A percentile compares a stretch with the other conserved stretches of the same genome.
Conservation (phyloP, 2,888 invertebrate genomes). For the Aquatica leii region DNA sequence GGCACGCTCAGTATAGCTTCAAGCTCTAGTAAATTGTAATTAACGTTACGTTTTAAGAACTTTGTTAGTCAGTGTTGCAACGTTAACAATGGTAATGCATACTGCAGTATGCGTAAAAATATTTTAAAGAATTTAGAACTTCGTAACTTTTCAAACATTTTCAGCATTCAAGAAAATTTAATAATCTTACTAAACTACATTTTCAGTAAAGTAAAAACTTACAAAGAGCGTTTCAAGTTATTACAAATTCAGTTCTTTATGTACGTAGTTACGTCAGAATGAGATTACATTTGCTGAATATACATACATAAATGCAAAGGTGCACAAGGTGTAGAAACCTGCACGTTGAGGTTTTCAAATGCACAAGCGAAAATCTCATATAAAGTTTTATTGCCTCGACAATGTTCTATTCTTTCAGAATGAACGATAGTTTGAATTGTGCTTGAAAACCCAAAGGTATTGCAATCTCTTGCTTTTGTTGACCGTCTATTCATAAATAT, state of each 20-base stretch:
- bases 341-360: conserved; percentile 24
- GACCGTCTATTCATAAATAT: conserved; percentile 14
- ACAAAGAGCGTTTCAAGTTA: conserved; percentile 2
- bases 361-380: conserved; percentile 31
- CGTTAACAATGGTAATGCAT: too few species aligned
- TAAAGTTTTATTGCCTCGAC: conserved; percentile 36
- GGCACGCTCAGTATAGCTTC: too few species aligned
- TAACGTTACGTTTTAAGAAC: too few species aligned
- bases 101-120: too few species aligned
- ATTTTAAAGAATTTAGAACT: too few species aligned
- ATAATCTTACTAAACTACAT: too few species aligned
- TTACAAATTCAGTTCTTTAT: not conserved
- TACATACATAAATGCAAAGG: conserved; percentile 18
- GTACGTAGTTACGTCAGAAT: conserved; percentile 6
- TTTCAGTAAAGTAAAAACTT: too few species aligned
- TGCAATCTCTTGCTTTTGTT: conserved; percentile 25
- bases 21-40: too few species aligned
- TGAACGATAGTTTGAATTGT: conserved; percentile 28
- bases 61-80: too few species aligned
- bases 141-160: too few species aligned
- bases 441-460: conserved; percentile 20
- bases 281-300: conserved; percentile 18
- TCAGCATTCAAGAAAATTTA: too few species aligned
- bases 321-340: conserved; percentile 13
- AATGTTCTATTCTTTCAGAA: conserved; percentile 27